A percentile compares a stretch with the other conserved stretches of the same genome.
Evolutionary conservation across 2,113 vertebrate genomes (phyloP).

Genomic region (Halcyon senegalensis): DNA sequence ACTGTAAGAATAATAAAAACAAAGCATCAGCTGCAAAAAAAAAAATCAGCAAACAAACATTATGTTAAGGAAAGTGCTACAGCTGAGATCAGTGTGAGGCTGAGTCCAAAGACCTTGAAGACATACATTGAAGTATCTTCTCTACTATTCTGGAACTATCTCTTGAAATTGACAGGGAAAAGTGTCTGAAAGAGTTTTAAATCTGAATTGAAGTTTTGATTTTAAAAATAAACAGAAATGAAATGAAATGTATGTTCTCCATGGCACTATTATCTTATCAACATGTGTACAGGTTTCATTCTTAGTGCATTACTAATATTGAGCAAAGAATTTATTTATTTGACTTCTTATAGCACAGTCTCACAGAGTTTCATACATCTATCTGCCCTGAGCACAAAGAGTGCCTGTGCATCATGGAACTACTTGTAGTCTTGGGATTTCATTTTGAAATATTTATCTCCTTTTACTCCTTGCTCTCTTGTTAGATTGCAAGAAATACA

Average conservation of each 20-base stretch:
- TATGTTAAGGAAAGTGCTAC: not conserved
- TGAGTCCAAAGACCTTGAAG: not conserved
- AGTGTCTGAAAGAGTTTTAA: not conserved
- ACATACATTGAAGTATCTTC: accelerated
- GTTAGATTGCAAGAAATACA: not conserved
- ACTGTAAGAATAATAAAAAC: not conserved
- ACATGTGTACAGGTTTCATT: not conserved
- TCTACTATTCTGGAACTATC: not conserved
- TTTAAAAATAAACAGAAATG: not conserved
- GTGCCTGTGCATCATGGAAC: not conserved
- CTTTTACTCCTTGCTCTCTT: not conserved
- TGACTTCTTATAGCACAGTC: not conserved
- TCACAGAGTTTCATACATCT: not conserved
- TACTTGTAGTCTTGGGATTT: not conserved
- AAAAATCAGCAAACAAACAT: not conserved
- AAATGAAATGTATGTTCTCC: not conserved
- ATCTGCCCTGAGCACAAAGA: not conserved
- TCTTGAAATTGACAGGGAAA: not conserved
- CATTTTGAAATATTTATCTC: not conserved
- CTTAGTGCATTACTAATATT: not conserved
- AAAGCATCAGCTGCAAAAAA: not conserved
- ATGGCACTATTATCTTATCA: not conserved
- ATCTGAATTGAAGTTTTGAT: not conserved
- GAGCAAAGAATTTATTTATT: not conserved
- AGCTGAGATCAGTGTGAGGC: not conserved